A percentile compares a stretch with the other conserved stretches of the same genome.
phyloP scores from a whole-genome alignment of 2,113 vertebrate genomes.

The Petaurus breviceps region DNA sequence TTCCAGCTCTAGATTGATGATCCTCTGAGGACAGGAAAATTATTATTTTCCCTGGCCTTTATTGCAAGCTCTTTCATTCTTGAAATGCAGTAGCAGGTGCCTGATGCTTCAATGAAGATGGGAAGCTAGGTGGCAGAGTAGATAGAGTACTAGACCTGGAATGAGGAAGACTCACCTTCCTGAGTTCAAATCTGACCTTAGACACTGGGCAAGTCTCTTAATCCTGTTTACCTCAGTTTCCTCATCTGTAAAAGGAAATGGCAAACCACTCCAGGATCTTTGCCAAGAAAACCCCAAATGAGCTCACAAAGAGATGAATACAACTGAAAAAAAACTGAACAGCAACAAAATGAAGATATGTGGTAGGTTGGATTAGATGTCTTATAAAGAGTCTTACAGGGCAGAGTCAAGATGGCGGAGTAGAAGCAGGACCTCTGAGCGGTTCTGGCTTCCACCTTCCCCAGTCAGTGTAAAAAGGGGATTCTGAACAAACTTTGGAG shows the following conservation, averaged over 20 bases:
- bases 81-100: background rate
- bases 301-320: background rate
- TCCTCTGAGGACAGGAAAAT: background rate
- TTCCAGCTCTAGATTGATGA: background rate
- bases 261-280: background rate
- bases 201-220: background rate
- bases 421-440: too few relatives aligned
- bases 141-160: background rate
- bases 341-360: background rate
- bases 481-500: too few relatives aligned
- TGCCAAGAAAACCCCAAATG: background rate
- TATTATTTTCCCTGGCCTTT: background rate
- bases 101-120: background rate
- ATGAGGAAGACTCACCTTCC: background rate
- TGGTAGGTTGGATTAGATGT: too few relatives aligned
- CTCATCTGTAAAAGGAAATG: background rate
- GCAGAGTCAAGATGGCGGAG: too few relatives aligned
- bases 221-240: background rate
- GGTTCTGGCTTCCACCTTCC: too few relatives aligned
- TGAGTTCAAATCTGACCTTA: background rate
- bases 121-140: background rate
- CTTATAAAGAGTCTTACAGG: too few relatives aligned
- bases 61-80: background rate
- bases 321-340: background rate
- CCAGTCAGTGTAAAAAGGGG: too few relatives aligned